Evolutionary conservation across 2,113 vertebrate genomes (phyloP), one percentile per base, ranked within the genome.

Genomic region (Struthidea cinerea): DNA sequence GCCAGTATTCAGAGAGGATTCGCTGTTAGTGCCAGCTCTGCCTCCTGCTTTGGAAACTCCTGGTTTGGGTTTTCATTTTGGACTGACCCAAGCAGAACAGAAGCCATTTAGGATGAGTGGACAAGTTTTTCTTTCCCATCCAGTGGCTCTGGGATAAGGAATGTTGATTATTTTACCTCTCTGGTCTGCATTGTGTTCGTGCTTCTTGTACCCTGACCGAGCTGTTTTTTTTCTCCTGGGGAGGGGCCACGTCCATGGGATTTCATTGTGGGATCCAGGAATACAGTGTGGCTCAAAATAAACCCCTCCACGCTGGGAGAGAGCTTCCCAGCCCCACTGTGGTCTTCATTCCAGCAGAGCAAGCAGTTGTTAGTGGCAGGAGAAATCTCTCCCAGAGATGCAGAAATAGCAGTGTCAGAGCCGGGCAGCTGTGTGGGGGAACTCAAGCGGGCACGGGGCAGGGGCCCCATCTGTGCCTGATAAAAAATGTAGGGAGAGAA

Each of bases 291-390:
- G 90, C 84, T 96, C 93, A 82, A 97, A 97, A 97, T 97, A 97
- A 97, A 87, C 82, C 26, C 57, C 80, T 71, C 61, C 21, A 93
- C 13, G 50, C 63, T 78, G 89, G 85, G 84, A 89, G 75, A 89
- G 94, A 87, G 93, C 92, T 85, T 91, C 93, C 82, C 69, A 83
- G 90, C 44, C 93, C 89, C 83, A 1, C 77, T 50, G 11, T 89
- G 92, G 94, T 88, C 89, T 85, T 84, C 88, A 73, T 97, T 92
- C 52, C 79, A 78, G 94, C 85, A 80, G 42, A 63, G 89, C 77
- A 92, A 56, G 97, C 96, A 96, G 97, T 98, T 98, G 97, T 97
- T 97, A 94, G 96, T 87, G 96, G 97, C 84, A 92, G 90, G 90
- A 95, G 84, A 41, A 91, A 89, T 96, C 6, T 93, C 41, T 96